These are phyloP conservation scores for Trichonephila clavata DNA, from an alignment of 1,140 invertebrate species.

Conservation along the genomic window DNA sequence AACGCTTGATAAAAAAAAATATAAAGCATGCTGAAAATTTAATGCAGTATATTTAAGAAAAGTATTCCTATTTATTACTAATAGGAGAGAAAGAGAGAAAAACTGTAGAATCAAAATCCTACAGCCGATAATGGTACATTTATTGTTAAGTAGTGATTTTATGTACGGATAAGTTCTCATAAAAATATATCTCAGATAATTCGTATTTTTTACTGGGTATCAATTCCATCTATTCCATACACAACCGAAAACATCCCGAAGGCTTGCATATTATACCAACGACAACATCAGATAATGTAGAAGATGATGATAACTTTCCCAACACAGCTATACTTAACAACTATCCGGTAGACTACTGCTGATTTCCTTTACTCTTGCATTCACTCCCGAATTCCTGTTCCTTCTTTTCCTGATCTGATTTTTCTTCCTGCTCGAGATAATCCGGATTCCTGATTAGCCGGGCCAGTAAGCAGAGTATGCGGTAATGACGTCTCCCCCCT, in stretches of 20 bases:
- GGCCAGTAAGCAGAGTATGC: constrained; percentile 68
- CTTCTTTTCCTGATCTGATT: constrained; percentile 46
- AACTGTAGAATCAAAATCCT: too few relatives aligned
- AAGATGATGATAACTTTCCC: constrained; percentile 4
- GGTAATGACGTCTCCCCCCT: constrained; percentile 44
- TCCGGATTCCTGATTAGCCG: constrained; percentile 65
- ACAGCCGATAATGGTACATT: too few relatives aligned
- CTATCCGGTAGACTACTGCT: not conserved
- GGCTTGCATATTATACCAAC: not conserved
- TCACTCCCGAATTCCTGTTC: not conserved
- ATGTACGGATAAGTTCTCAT: too few relatives aligned
- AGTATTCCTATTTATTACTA: too few relatives aligned
- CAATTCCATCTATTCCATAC: too few relatives aligned
- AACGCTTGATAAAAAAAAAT: too few relatives aligned
- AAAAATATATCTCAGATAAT: too few relatives aligned
- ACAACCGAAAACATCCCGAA: not conserved
- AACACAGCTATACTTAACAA: not conserved
- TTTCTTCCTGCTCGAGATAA: constrained; percentile 56
- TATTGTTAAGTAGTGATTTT: too few relatives aligned
- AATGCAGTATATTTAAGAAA: too few relatives aligned
- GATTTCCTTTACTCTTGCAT: not conserved
- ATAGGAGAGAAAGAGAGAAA: too few relatives aligned
- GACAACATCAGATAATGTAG: not conserved
- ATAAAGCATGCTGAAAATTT: too few relatives aligned
- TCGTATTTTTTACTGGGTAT: too few relatives aligned